Base-by-base conservation (phyloP, 2,888 invertebrate genomes). In the Zygothrica quintamaculata region DNA sequence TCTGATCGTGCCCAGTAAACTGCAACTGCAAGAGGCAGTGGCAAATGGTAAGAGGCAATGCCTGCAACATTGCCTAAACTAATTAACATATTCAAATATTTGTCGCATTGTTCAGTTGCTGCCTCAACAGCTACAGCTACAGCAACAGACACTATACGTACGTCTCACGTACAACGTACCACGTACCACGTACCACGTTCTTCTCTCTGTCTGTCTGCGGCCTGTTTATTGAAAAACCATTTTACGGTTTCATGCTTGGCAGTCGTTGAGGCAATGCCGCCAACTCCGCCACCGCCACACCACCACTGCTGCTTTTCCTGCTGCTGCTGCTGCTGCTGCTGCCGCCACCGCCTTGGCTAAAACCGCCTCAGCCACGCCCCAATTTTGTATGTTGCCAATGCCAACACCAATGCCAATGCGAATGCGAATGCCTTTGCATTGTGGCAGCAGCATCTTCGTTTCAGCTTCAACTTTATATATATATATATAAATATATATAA, bases 71-170 rank as follows among this genome's bases (percentile, higher is more conserved):
- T 53, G 59, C 57, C 57, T 42, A 62, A 84, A 77, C 81, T 82
- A 82, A 82, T 82, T 87, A 82, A 82, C 81, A 82, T 82, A 82
- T 82, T 82, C 81, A 82, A 82, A 82, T 82, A 82, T 82, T 81
- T 87, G 87, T 87, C 81, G 78, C 80, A 80, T 86, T 80, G 87
- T 86, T 86, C 59, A 62, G 68, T 34, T 11, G 34, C 34, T 12
- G 34, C 13, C 5, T 6, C 34, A 34, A 5, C 13, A 1, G 3
- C 34, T 12, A 13, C 34, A 7, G 3, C 34, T 12, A 13, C 34
- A 34, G 5, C 34, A 34, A 13, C 34, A 6, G n/a, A 11, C 6
- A 18, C 13, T 12, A 9, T 31, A 51, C 4, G 18, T 31, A 12
- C 33, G 36, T 18, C 8, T 9, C 9, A 22, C n/a, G 33, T 18